Percentiles rank a stretch among this genome's conserved stretches.
Conservation (phyloP, 1,140 invertebrate genomes). For the Bursaphelenchus mucronatus region DNA sequence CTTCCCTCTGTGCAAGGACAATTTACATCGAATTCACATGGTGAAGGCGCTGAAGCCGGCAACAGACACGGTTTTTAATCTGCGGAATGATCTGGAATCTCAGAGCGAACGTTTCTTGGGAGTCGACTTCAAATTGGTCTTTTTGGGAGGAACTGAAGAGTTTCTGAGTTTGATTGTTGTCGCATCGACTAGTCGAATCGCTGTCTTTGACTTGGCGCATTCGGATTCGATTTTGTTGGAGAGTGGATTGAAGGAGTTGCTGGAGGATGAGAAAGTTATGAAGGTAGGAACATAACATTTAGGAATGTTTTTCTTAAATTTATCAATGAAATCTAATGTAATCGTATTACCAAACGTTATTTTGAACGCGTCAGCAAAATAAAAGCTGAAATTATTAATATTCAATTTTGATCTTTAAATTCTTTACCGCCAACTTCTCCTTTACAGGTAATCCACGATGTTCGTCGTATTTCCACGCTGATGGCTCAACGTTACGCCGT, state of each 20-base stretch:
- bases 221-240: constrained; percentile 75
- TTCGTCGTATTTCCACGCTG: constrained; percentile 82
- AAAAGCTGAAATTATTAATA: too few species aligned
- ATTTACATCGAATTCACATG: constrained; percentile 51
- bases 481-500: constrained; percentile 82
- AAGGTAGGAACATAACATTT: constrained; percentile 68
- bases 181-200: constrained; percentile 61
- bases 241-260: constrained; percentile 73
- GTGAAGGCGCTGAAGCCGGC: constrained; percentile 55
- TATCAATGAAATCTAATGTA: too few species aligned
- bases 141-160: constrained; percentile 29
- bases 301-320: too few species aligned
- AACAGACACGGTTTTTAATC: constrained; percentile 19
- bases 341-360: too few species aligned
- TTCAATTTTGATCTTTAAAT: too few species aligned
- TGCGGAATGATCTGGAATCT: constrained; percentile 22
- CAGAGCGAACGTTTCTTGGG: constrained; percentile 36
- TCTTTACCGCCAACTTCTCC: background rate
- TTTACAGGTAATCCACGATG: constrained; percentile 81
- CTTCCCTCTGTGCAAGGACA: constrained; percentile 57
- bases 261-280: constrained; percentile 76
- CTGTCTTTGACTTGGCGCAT: constrained; percentile 80
- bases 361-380: too few species aligned
- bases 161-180: constrained; percentile 55
- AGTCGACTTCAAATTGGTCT: constrained; percentile 51